phyloP scores from a whole-genome alignment of 2,888 invertebrate species.

The Xanthostigma xanthostigma region DNA sequence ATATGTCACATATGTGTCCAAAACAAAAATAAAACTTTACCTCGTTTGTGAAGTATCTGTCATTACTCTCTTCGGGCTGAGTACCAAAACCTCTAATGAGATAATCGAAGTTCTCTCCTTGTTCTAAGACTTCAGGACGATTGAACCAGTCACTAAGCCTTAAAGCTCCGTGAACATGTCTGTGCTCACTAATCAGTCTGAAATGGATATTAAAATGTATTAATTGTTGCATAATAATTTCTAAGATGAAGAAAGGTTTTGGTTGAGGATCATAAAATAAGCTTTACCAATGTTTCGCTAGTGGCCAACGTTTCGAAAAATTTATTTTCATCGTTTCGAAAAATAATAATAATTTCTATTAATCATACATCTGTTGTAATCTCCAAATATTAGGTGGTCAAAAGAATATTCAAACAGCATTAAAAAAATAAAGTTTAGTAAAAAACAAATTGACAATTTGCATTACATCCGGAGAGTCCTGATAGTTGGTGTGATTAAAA shows the following conservation, averaged over 20 bases:
- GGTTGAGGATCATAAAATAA: too few species aligned
- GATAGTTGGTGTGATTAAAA: background rate
- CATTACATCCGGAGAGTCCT: background rate
- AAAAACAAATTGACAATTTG: slow-evolving; percentile 1
- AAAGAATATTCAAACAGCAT: too few species aligned
- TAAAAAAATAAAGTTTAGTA: background rate
- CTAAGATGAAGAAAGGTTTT: too few species aligned
- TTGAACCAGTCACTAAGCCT: slow-evolving; percentile 59
- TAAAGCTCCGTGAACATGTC: slow-evolving; percentile 36
- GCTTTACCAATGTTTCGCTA: too few species aligned
- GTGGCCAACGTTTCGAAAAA: too few species aligned
- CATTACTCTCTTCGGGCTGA: slow-evolving; percentile 62
- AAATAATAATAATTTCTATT: too few species aligned
- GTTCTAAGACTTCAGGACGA: slow-evolving; percentile 47
- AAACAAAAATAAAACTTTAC: slow-evolving; percentile 36
- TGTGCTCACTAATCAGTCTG: slow-evolving; percentile 43
- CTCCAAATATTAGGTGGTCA: too few species aligned
- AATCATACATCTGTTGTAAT: too few species aligned
- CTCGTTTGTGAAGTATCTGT: slow-evolving; percentile 63
- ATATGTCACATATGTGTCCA: slow-evolving; percentile 22
- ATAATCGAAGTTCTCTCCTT: slow-evolving; percentile 50
- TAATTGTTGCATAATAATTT: too few species aligned
- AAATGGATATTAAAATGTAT: slow-evolving; percentile 7
- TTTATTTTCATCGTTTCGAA: too few species aligned
- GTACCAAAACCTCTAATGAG: slow-evolving; percentile 59